Evolutionary conservation across 2,797 vertebrate genomes (phyloP).

Genomic region (Cyprinodon diabolis): DNA sequence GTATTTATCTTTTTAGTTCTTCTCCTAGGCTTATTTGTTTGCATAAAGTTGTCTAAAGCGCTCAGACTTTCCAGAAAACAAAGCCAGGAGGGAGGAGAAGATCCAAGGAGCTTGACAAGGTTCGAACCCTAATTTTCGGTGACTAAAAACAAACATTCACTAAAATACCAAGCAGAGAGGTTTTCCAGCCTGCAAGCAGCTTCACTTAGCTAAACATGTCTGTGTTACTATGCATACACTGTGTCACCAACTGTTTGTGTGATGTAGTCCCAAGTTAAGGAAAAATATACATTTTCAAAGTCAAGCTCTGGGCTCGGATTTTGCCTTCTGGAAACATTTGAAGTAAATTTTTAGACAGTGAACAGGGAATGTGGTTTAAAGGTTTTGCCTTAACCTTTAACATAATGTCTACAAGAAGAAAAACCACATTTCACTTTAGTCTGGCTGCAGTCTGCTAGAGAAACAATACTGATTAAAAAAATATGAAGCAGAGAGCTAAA

Average conservation of each 20-base stretch:
- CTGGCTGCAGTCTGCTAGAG: background rate
- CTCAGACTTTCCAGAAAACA: slow-evolving; percentile 66
- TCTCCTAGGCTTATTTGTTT: slow-evolving; percentile 67
- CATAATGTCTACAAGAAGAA: slow-evolving; percentile 14
- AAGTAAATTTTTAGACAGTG: slow-evolving; percentile 1
- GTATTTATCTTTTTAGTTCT: slow-evolving; percentile 41
- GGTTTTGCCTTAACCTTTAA: background rate
- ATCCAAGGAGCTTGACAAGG: slow-evolving; percentile 28
- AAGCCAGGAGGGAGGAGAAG: slow-evolving; percentile 55
- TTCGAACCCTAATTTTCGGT: slow-evolving; percentile 30
- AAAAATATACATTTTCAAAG: slow-evolving; percentile 20
- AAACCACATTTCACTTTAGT: background rate
- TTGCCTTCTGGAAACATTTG: slow-evolving; percentile 3
- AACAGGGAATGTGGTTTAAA: slow-evolving; percentile 7
- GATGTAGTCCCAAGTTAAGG: slow-evolving; percentile 21
- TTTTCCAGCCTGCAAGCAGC: slow-evolving; percentile 3
- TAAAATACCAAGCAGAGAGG: slow-evolving; percentile 15
- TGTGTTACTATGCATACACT: slow-evolving; percentile 21
- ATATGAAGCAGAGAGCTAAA: background rate
- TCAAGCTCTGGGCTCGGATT: background rate
- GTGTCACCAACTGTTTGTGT: slow-evolving; percentile 39
- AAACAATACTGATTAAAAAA: background rate
- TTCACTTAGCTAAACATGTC: slow-evolving; percentile 18
- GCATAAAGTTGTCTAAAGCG: slow-evolving; percentile 57
- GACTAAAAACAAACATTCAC: slow-evolving; percentile 45